Percentiles rank a stretch among this genome's conserved stretches.
Evolutionary conservation across 2,888 invertebrate species (phyloP).

Genomic region (Steinernema carpocapsae): DNA sequence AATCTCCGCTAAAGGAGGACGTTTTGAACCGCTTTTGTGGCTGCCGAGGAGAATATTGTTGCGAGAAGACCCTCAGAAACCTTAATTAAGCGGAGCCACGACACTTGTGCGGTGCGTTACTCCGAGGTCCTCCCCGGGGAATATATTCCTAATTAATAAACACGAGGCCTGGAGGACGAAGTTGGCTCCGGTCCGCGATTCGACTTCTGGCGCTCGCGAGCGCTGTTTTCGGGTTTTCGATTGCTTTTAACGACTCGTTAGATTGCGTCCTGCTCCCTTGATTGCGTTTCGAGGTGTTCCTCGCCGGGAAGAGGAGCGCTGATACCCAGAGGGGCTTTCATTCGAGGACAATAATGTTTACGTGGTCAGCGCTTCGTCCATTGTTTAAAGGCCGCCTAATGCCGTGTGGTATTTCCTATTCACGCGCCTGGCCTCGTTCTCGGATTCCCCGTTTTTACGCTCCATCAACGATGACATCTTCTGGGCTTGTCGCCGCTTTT

Average conservation of each 20-base stretch:
- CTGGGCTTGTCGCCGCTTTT: neutral
- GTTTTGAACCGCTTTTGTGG: conserved; percentile 17
- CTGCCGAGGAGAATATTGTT: neutral
- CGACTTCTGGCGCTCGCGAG: neutral
- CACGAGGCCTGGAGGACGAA: neutral
- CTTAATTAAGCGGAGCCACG: conserved; percentile 32
- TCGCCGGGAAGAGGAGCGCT: neutral
- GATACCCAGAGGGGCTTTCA: neutral
- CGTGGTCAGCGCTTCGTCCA: neutral
- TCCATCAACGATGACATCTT: neutral
- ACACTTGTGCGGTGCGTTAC: conserved; percentile 2
- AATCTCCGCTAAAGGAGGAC: conserved; percentile 30
- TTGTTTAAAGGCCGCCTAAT: conserved; percentile 4
- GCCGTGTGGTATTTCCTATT: conserved; percentile 6
- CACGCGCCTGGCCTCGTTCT: neutral
- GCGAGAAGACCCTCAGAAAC: conserved; percentile 32
- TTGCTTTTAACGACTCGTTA: neutral
- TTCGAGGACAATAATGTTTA: conserved; percentile 16
- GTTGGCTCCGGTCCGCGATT: neutral
- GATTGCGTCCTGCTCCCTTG: conserved; percentile 1
- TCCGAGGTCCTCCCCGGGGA: conserved; percentile 22
- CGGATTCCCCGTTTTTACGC: neutral
- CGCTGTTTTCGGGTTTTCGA: neutral
- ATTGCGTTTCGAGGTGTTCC: conserved; percentile 25
- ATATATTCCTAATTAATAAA: conserved; percentile 33